Evolutionary conservation across 2,888 invertebrate species (phyloP), one percentile per base, ranked within the genome.

Genomic region (Dasypolia templi): DNA sequence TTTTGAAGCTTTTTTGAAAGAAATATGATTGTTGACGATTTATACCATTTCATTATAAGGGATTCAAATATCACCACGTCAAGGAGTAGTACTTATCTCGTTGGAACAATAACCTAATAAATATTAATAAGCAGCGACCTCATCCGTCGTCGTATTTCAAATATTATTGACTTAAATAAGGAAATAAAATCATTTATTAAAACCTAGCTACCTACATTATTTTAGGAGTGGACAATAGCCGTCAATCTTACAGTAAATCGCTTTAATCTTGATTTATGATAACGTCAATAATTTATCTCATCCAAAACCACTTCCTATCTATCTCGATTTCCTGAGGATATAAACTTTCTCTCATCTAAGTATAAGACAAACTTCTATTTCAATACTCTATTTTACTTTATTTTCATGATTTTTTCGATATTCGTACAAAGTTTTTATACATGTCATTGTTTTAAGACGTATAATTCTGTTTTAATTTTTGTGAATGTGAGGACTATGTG

Each of bases 271-370:
- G 59, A 71, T 46, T 72, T 32, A 53, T 32, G 39, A 49, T 53
- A 42, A 72, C 51, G 26, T n/a, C 14, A 79, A 55, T 53, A 79
- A 55, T 53, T 46, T 32, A 53, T 29, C 29, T 44, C 35, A 7
- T 4, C 29, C n/a, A 32, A 56, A 32, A 59, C 53, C 12, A 46
- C 29, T 32, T 53, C 59, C 32, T 39, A 61, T 72, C 32, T 39
- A 61, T 72, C 46, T 72, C 32, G 14, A 75, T 79, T 61, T 53
- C 39, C 72, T 61, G n/a, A 39, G 22, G 17, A 44, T 39, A 51
- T 53, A 39, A 79, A n/a, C n/a, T 32, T 22, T 32, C 22, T 49
- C 32, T 32, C 22, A 4, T 32, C n/a, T 53, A 53, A 56, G 77
- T 49, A 42, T 66, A 49, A 59, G 39, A 72, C 26, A 35, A 51